Conservation (phyloP, 1,140 invertebrate genomes). For the Hyles vespertilio region DNA sequence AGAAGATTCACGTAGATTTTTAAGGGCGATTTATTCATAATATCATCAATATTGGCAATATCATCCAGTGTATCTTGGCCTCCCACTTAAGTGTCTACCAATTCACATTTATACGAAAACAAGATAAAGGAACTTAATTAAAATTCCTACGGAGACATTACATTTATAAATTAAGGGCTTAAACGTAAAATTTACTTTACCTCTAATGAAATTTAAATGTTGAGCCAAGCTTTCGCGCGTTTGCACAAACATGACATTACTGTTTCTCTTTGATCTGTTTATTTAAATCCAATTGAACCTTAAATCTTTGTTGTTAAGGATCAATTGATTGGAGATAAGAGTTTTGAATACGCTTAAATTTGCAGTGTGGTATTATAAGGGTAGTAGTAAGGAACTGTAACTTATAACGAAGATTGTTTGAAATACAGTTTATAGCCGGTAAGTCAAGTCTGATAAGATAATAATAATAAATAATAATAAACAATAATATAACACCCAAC, state of each 20-base stretch:
- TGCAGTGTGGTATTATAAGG: constrained; percentile 1
- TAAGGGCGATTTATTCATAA: too few relatives aligned
- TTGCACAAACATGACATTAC: not conserved
- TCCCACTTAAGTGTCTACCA: too few relatives aligned
- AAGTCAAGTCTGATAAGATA: too few relatives aligned
- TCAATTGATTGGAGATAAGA: not conserved
- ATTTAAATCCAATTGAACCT: not conserved
- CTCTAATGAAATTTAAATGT: constrained; percentile 11
- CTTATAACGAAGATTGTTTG: not conserved
- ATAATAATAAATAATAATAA: too few relatives aligned
- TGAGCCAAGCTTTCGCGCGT: constrained; percentile 1
- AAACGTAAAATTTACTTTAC: not conserved
- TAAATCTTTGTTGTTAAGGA: not conserved
- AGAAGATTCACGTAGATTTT: too few relatives aligned
- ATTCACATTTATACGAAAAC: too few relatives aligned
- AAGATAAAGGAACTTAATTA: constrained; percentile 1
- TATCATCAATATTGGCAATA: too few relatives aligned
- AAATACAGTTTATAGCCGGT: not conserved
- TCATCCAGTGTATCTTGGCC: too few relatives aligned
- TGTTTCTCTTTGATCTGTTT: not conserved
- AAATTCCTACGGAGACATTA: constrained; percentile 6
- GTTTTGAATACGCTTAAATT: constrained; percentile 1
- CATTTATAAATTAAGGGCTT: constrained; percentile 8
- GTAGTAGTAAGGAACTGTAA: constrained; percentile 5
- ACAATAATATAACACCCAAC: too few relatives aligned